Evolutionary conservation across 2,888 invertebrate genomes (phyloP).

Genomic region (Megaustenia siamemsis): DNA sequence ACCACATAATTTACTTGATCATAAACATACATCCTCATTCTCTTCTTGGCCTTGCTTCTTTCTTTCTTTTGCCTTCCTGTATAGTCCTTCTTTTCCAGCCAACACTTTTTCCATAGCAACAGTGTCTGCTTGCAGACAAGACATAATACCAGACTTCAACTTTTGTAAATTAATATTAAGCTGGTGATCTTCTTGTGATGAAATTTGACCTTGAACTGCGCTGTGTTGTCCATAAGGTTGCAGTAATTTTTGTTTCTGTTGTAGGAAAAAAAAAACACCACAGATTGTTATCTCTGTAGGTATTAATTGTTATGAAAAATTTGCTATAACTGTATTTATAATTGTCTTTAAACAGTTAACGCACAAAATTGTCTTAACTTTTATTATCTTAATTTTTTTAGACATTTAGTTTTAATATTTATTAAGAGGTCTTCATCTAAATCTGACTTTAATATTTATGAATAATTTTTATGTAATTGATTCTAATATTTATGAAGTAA

Average conservation of each 20-base stretch:
- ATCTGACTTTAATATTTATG: too few relatives aligned
- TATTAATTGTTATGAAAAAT: too few relatives aligned
- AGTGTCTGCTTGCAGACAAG: slow-evolving; percentile 71
- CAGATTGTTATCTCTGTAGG: too few relatives aligned
- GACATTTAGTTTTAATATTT: too few relatives aligned
- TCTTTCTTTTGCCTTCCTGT: slow-evolving; percentile 57
- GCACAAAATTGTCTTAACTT: too few relatives aligned
- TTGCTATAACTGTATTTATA: too few relatives aligned
- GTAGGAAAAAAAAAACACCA: not conserved
- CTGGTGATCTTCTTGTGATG: slow-evolving; percentile 53
- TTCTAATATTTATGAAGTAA: too few relatives aligned
- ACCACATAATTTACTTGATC: not conserved
- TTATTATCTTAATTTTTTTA: too few relatives aligned
- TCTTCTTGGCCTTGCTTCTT: slow-evolving; percentile 7
- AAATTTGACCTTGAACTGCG: not conserved
- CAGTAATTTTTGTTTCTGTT: not conserved
- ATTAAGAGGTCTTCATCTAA: too few relatives aligned
- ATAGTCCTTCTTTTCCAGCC: slow-evolving; percentile 17
- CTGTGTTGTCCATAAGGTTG: not conserved
- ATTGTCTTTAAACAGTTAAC: too few relatives aligned
- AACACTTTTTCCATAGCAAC: slow-evolving; percentile 68
- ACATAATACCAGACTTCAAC: slow-evolving; percentile 71
- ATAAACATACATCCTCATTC: slow-evolving; percentile 5
- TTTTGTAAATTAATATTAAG: slow-evolving; percentile 74
- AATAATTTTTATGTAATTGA: too few relatives aligned